phyloP scores from a whole-genome alignment of 1,140 invertebrate genomes.

The Drosophila ananassae region DNA sequence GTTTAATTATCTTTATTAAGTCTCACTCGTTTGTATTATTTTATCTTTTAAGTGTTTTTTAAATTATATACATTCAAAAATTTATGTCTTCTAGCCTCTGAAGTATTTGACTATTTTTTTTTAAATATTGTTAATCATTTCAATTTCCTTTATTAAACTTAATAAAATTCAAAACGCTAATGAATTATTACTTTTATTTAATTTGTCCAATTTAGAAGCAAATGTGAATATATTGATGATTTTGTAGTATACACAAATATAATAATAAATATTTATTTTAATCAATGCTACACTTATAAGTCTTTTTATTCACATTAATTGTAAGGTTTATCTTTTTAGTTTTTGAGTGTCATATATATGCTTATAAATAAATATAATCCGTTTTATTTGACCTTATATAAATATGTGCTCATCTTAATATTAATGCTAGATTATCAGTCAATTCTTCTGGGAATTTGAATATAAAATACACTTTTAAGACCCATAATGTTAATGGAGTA shows the following conservation, averaged over 20 bases:
- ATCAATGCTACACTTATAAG: constrained; percentile 71
- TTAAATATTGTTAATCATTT: constrained; percentile 1
- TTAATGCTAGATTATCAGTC: constrained; percentile 69
- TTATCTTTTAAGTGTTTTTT: constrained; percentile 33
- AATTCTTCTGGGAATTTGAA: constrained; percentile 39
- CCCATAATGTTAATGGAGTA: not conserved
- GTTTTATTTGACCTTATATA: constrained; percentile 23
- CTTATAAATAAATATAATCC: constrained; percentile 31
- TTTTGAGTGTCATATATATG: constrained; percentile 23
- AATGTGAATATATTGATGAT: constrained; percentile 1
- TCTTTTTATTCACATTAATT: constrained; percentile 76
- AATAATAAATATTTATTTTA: constrained; percentile 48
- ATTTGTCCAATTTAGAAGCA: too few relatives aligned
- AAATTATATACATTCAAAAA: constrained; percentile 24
- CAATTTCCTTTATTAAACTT: not conserved
- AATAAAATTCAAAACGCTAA: constrained; percentile 18
- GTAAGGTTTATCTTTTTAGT: constrained; percentile 50
- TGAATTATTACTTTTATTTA: constrained; percentile 3
- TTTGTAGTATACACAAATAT: not conserved
- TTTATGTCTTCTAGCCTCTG: constrained; percentile 18
- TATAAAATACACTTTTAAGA: constrained; percentile 17
- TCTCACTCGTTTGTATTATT: constrained; percentile 65
- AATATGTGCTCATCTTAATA: constrained; percentile 42
- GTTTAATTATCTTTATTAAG: constrained; percentile 48
- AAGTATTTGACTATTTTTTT: constrained; percentile 28